Evolutionary conservation across 2,113 vertebrate species (phyloP), one percentile per base, ranked within the genome.

Genomic region (Climacteris rufus): DNA sequence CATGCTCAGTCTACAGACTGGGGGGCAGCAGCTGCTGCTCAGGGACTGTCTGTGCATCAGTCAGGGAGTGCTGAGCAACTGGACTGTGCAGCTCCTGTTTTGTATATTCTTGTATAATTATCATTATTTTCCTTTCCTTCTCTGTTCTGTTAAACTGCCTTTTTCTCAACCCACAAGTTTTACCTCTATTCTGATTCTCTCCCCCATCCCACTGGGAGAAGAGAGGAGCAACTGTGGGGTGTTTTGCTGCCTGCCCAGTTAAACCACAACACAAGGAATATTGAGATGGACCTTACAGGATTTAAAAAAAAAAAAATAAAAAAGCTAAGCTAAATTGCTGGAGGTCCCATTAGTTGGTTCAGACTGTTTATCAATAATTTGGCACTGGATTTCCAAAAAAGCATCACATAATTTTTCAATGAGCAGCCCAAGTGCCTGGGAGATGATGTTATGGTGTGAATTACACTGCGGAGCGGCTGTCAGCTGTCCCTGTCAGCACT

Each of bases 371-470:
- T 97, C 96, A 96, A 97, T 97, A 95, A 94, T 93, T 77, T 93
- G 97, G 97, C 97, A 98, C 98, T 97, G 97, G 92, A 97, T 98
- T 99, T 99, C 98, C 97, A 95, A 96, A 97, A 96, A 97, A 98
- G 96, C 98, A 97, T 97, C 94, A 84, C 95, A 93, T 98, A 97
- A 97, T 98, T 97, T 98, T 98, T 97, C 98, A 98, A 31, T 98
- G 97, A 96, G 97, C 98, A 98, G 95, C 96, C 98, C 97, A 98
- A 98, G 98, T 98, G 98, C 98, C 98, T 94, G 83, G 90, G 96
- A 98, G 97, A 97, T 97, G 97, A 96, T 97, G 97, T 94, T 96
- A 87, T 92, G 97, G 97, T 97, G 98, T 98, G 98, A 98, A 98
- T 98, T 99, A 98, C 97, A 97, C 98, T 96, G 98, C 95, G 83